These are phyloP conservation scores for Notodonta dromedarius DNA, from an alignment of 2,888 invertebrate genomes.

Conservation along the genomic window DNA sequence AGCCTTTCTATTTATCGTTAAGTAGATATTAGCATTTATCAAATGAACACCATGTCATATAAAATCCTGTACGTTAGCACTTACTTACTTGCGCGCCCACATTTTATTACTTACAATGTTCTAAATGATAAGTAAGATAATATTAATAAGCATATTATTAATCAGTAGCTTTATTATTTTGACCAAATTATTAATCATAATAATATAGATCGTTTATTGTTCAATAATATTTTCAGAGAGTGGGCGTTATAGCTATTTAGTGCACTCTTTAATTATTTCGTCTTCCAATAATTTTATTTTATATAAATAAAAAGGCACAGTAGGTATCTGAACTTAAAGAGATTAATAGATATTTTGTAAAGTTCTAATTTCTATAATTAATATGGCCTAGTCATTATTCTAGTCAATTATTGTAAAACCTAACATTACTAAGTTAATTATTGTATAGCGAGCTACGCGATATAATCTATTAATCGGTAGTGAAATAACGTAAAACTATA, in stretches of 20 bases:
- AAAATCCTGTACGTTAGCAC: not conserved
- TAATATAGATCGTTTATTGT: no score
- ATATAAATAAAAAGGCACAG: not conserved
- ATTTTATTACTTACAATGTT: not conserved
- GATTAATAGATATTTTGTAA: not conserved
- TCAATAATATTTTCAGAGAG: not conserved
- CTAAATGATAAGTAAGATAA: not conserved
- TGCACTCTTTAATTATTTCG: conserved; percentile 9
- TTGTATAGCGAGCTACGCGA: not conserved
- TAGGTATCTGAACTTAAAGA: not conserved
- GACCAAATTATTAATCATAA: no score
- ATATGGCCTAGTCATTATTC: conserved; percentile 68
- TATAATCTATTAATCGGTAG: not conserved
- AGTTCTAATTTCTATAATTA: not conserved
- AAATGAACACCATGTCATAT: not conserved
- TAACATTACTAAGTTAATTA: conserved; percentile 31
- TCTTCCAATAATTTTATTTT: conserved; percentile 8
- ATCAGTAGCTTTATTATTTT: no score
- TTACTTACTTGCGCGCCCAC: not conserved
- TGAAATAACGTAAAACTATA: not conserved
- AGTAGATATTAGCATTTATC: not conserved
- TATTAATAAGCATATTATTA: not conserved
- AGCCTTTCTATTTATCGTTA: not conserved
- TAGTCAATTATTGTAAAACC: conserved; percentile 76
- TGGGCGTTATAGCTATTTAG: not conserved